Evolutionary conservation across 2,113 vertebrate genomes (phyloP).

Genomic region (Megatriorchis doriae): DNA sequence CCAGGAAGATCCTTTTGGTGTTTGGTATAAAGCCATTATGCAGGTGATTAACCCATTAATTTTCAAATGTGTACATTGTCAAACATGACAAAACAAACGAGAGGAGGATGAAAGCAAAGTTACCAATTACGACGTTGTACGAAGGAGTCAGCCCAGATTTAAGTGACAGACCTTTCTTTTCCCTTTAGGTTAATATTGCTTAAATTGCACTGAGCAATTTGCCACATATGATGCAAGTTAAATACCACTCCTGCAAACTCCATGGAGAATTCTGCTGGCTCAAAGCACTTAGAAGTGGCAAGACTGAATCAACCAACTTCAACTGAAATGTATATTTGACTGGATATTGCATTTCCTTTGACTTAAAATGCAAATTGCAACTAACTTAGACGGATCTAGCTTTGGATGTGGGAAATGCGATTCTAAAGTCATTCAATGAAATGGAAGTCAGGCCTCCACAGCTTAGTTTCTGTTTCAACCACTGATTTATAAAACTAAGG

Average conservation of each 20-base stretch:
- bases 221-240: constrained; percentile 1
- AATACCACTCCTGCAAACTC: not conserved
- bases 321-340: not conserved
- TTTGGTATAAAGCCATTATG: not conserved
- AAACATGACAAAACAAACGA: not conserved
- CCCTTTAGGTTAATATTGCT: constrained; percentile 1
- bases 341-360: constrained; percentile 34
- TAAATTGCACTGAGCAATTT: not conserved
- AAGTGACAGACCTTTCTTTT: constrained; percentile 31
- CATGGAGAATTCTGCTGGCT: not conserved
- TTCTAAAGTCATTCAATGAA: not conserved
- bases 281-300: not conserved
- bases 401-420: not conserved
- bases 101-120: constrained; percentile 13
- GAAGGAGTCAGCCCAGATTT: not conserved
- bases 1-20: not conserved
- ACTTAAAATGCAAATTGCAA: not conserved
- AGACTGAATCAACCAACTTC: not conserved
- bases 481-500: not conserved
- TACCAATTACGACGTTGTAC: not conserved
- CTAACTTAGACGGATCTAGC: not conserved
- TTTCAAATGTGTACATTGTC: not conserved
- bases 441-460: not conserved
- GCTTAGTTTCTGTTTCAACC: constrained; percentile 10
- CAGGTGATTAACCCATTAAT: constrained; percentile 48